Conservation (phyloP, 2,797 vertebrate genomes). For the Crocodylus rhombifer region DNA sequence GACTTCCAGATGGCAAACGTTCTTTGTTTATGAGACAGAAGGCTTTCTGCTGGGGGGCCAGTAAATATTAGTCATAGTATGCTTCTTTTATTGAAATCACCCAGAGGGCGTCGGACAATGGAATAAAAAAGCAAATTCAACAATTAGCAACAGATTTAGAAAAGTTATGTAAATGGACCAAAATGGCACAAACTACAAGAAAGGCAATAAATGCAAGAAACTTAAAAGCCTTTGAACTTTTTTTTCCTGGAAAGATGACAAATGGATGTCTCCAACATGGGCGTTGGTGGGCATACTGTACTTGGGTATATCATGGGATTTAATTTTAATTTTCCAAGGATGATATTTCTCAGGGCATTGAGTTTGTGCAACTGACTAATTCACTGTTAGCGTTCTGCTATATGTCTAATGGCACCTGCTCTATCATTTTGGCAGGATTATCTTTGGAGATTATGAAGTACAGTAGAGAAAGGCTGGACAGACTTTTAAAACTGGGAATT, state of each 20-base stretch:
- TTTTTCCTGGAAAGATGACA: conserved; percentile 57
- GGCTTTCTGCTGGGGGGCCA: conserved; percentile 24
- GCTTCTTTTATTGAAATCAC: conserved; percentile 72
- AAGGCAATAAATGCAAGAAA: conserved; percentile 40
- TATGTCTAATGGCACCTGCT: background rate
- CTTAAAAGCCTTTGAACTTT: conserved; percentile 60
- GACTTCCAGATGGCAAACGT: conserved; percentile 14
- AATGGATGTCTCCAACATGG: background rate
- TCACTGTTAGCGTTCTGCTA: background rate
- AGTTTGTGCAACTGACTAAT: background rate
- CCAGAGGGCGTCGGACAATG: conserved; percentile 58
- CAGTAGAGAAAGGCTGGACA: background rate
- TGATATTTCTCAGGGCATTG: background rate
- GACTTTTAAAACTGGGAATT: background rate
- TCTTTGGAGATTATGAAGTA: background rate
- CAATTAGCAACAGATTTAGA: conserved; percentile 75
- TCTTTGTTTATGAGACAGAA: conserved; percentile 61
- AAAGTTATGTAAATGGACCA: conserved; percentile 58
- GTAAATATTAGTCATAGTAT: conserved; percentile 54
- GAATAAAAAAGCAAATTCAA: conserved; percentile 60
- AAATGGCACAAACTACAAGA: conserved; percentile 40
- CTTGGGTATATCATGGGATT: background rate
- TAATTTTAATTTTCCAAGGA: conserved; percentile 3
- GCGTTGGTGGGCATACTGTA: conserved; percentile 25
- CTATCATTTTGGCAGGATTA: background rate